Evolutionary conservation across 2,797 vertebrate genomes (phyloP).

Genomic region (Graptemys geographica): DNA sequence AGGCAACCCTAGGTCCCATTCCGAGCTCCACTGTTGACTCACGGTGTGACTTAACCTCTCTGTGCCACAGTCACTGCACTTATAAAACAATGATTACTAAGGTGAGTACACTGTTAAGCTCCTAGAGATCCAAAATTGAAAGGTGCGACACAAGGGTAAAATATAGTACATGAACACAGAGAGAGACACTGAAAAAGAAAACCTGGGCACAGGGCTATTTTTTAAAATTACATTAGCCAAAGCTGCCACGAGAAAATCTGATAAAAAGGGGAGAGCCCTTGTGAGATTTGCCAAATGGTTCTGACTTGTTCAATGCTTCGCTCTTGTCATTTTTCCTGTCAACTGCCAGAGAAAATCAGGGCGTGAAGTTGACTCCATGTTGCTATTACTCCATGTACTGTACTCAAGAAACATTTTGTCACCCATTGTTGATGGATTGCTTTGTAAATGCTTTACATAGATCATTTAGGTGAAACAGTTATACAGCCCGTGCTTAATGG

Average conservation of each 20-base stretch:
- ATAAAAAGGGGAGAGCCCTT: slow-evolving; percentile 50
- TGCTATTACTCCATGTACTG: slow-evolving; percentile 31
- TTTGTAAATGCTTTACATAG: slow-evolving; percentile 33
- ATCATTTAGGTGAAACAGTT: not conserved
- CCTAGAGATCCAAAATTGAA: accelerated
- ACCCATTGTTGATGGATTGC: slow-evolving; percentile 29
- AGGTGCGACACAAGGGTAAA: not conserved
- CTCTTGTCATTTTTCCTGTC: slow-evolving; percentile 55
- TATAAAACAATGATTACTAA: not conserved
- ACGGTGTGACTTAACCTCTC: not conserved
- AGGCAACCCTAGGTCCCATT: not conserved
- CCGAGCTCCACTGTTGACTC: slow-evolving; percentile 6
- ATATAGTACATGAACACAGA: not conserved
- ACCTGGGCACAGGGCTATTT: not conserved
- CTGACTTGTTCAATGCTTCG: not conserved
- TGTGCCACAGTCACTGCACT: not conserved
- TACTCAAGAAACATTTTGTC: slow-evolving; percentile 19
- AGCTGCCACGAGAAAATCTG: slow-evolving; percentile 61
- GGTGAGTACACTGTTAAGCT: not conserved
- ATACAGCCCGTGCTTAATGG: not conserved
- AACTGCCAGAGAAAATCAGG: slow-evolving; percentile 28
- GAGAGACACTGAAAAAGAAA: accelerated
- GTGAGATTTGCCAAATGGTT: not conserved
- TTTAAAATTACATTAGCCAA: slow-evolving; percentile 66
- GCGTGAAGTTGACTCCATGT: not conserved